Base-by-base conservation (phyloP, 2,888 invertebrate species). In the Oscheius sp. region DNA sequence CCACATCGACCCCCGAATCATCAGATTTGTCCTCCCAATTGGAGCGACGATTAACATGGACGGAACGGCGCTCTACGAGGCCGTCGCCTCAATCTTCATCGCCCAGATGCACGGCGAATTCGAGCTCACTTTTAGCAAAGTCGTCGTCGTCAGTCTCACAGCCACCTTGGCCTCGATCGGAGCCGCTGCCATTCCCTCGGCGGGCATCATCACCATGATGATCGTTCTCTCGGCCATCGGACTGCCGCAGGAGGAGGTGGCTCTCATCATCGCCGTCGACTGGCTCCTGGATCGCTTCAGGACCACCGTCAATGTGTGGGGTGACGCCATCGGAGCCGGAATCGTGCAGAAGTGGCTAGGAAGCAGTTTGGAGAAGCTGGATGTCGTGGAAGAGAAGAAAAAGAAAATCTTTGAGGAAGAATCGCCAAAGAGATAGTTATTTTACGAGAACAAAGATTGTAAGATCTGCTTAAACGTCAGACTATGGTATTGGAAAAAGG, bases 91-190 rank as follows among this genome's bases (percentile, higher is more conserved):
- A 75, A 93, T 94, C 86, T 95, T 94, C 89, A 93, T 95, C 79
- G 94, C 94, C 48, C 93, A 94, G 90, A 94, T 95, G 93, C 95
- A 95, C 88, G 93, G 93, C 76, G 93, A 95, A 86, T 55, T 53
- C 21, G 90, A 92, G n/a, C 91, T 96, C 77, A 93, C 93, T 33
- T 92, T 94, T 79, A 95, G 94, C 4, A 94, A 95, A 89, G 92
- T 95, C 33, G 92, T 95, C 75, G 94, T 95, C 2, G 93, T 96
- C 76, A 96, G 96, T 91, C 94, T 95, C 86, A 96, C 96, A 9
- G 96, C 96, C 32, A 97, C 97, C 1, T 94, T 96, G 71, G 97
- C 97, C 1, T 96, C 96, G 86, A 96, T 97, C 89, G 97, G 97
- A 76, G 97, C 97, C 33, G 96, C 97, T 11, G 96, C 96, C 70